A percentile compares a stretch with the other conserved stretches of the same genome.
phyloP scores from a whole-genome alignment of 2,797 vertebrate species.

The Trachops cirrhosus region DNA sequence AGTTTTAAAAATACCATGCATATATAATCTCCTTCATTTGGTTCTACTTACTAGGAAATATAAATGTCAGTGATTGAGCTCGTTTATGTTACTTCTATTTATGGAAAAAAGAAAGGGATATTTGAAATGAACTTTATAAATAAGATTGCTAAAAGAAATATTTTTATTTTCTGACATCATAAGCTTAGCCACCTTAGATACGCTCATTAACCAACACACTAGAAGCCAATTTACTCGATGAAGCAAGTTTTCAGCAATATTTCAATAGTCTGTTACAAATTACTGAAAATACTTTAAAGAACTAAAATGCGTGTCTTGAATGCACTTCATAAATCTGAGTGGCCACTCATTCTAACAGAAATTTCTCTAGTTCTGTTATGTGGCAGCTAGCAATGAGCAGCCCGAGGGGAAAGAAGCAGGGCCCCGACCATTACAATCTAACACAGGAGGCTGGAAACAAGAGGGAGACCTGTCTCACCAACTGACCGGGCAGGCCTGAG shows the following conservation, averaged over 20 bases:
- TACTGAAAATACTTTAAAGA: slow-evolving; percentile 3
- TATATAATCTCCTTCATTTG: not conserved
- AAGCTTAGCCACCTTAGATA: not conserved
- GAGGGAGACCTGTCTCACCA: too few species aligned
- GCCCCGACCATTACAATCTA: too few species aligned
- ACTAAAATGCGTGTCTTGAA: not conserved
- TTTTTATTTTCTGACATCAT: not conserved
- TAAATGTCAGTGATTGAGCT: not conserved
- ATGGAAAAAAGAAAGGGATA: not conserved
- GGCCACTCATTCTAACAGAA: not conserved
- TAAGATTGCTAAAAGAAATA: not conserved
- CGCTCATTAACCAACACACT: not conserved
- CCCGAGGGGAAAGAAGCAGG: too few species aligned
- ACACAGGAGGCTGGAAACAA: too few species aligned
- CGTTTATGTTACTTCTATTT: not conserved
- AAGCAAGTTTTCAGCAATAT: not conserved
- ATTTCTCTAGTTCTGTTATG: not conserved
- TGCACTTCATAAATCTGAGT: not conserved
- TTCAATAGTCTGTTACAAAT: not conserved
- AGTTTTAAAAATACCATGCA: not conserved
- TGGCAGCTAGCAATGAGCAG: too few species aligned
- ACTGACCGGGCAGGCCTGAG: too few species aligned
- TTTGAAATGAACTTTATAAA: not conserved
- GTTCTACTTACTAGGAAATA: not conserved
- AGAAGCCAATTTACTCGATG: not conserved